Conservation (phyloP, 2,888 invertebrate species). For the Candidula unifasciata region DNA sequence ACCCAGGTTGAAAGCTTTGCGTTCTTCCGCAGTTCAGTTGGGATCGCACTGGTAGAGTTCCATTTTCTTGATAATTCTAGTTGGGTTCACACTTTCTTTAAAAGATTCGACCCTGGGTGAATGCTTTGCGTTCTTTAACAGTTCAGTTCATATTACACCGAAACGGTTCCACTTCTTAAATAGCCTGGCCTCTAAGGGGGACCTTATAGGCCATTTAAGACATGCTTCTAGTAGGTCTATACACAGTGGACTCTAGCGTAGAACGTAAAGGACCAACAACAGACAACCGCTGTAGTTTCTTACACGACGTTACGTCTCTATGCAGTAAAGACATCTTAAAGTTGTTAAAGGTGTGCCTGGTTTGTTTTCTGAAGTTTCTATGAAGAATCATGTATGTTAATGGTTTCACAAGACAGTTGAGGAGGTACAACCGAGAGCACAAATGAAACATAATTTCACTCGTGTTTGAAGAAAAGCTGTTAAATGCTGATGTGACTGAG, state of each 20-base stretch:
- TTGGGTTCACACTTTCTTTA: no score
- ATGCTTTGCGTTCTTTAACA: not conserved
- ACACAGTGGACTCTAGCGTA: constrained; percentile 29
- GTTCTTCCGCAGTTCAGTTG: no score
- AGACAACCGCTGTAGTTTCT: constrained; percentile 6
- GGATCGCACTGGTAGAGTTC: no score
- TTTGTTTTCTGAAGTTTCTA: constrained; percentile 60
- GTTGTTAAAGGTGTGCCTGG: constrained; percentile 45
- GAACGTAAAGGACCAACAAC: constrained; percentile 12
- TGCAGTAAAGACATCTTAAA: not conserved
- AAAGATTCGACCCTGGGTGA: no score
- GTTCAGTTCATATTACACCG: not conserved
- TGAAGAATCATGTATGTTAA: constrained; percentile 67
- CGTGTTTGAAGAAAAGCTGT: constrained; percentile 54
- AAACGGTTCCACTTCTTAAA: no score
- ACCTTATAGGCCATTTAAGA: not conserved
- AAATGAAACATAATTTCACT: constrained; percentile 66
- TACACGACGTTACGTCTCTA: no score
- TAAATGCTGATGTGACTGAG: constrained; percentile 60
- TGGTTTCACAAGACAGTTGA: constrained; percentile 67
- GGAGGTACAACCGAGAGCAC: constrained; percentile 65
- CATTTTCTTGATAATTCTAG: no score
- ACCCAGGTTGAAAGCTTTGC: no score
- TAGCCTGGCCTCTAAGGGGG: no score
- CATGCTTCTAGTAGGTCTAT: constrained; percentile 31